Base-by-base conservation (phyloP, 2,113 vertebrate species). In the Ageneiosus marmoratus region DNA sequence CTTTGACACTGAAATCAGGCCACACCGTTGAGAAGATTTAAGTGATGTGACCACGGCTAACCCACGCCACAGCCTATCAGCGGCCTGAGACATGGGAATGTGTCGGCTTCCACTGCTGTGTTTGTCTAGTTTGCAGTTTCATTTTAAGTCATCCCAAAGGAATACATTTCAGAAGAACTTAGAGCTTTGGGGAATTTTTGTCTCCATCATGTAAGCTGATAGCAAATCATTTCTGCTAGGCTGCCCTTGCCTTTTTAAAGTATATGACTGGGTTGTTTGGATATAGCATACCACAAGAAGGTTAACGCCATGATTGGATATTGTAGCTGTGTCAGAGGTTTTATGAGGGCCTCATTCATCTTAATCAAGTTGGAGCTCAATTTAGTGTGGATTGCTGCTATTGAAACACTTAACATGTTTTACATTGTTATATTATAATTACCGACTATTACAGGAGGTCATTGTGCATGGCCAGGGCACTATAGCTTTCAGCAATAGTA, bases 91-190 rank as follows among this genome's bases (percentile, higher is more conserved):
- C 74, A n/a, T 53, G 79, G 84, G 87, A 88, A 88, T 88, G 81
- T 87, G 78, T 87, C 75, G 67, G 84, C 79, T 78, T 85, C 55
- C 62, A 82, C 67, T 2, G 37, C 46, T n/a, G 27, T 88, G 79
- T 88, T 85, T 88, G 74, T 83, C 77, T 81, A 85, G 85, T 80
- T 86, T 88, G 81, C 79, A 27, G 70, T 87, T 84, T 84, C 84
- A 87, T 63, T 85, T 87, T 85, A 86, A 87, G 60, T 81, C 72
- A 37, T 84, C 85, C 87, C 77, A 11, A 7, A 46, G 77, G 85
- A 79, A 29, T 29, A 80, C 74, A 18, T 85, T 88, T 86, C 79
- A 84, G 82, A 88, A 86, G 85, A 79, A 84, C 70, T 74, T 65
- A 44, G 69, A 32, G 56, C 78, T 67, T 84, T 63, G 48, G 84